Base-by-base conservation (phyloP, 2,888 invertebrate species). In the Orthosia cruda region DNA sequence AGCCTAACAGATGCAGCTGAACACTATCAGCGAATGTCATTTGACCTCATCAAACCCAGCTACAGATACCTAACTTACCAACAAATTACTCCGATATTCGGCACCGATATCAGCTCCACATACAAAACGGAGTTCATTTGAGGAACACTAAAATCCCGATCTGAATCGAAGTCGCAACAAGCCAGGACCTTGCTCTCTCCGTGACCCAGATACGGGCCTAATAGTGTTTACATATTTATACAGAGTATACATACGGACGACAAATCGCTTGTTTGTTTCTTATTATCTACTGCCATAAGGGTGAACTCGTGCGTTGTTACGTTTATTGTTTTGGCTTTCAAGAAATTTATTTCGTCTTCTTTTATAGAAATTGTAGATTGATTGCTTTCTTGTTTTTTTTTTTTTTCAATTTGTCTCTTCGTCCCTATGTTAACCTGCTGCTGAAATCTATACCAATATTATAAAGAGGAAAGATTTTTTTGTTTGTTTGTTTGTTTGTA, bases 171-270 rank as follows among this genome's bases (percentile, higher is more conserved):
- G 70, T 71, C 20, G 70, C 57, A n/a, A 73, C 72, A 61, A 52
- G 74, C 15, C 47, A 77, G 79, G 85, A 87, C 91, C 92, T 91
- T 89, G 90, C 88, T 90, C 90, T 91, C 90, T 91, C 92, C 90
- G 84, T 93, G 93, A 92, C 93, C 92, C 84, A 92, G 87, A 88
- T 92, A 86, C 82, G 52, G 77, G 81, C 86, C 86, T 89, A 90
- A 89, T 88, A 88, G 76, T 89, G 89, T 91, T 88, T 89, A 89
- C 89, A 87, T 89, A 83, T 83, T 81, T 84, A 85, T 83, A 81
- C 79, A 67, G 50, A 54, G 69, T 74, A 77, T 81, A 83, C 77
- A 82, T 79, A 82, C 72, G 64, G 79, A 78, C 83, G 83, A 83
- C 86, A 84, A 86, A 81, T 82, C 81, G 68, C 69, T 74, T 88